A percentile compares a stretch with the other conserved stretches of the same genome.
phyloP scores from a whole-genome alignment of 2,113 vertebrate species.

The Seriola aureovittata region DNA sequence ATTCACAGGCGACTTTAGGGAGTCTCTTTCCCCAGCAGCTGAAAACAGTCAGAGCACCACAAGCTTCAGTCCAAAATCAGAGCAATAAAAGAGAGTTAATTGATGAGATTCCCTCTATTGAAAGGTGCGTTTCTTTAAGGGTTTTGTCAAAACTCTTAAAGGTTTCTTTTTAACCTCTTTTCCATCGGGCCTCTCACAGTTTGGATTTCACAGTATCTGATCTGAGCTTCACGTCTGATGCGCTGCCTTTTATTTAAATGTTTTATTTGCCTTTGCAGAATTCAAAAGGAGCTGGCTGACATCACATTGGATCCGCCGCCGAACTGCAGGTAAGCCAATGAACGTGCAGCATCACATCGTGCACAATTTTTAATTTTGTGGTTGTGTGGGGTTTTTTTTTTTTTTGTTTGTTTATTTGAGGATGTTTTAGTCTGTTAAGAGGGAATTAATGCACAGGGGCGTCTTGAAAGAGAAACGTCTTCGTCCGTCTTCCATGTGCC shows the following conservation, averaged over 20 bases:
- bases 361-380: neutral
- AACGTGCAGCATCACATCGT: neutral
- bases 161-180: neutral
- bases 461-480: no score
- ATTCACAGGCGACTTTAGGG: neutral
- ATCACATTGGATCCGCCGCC: constrained; percentile 97
- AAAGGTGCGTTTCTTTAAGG: neutral
- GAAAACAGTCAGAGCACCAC: neutral
- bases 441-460: no score
- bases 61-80: neutral
- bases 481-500: no score
- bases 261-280: constrained; percentile 81
- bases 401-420: no score
- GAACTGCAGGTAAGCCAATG: constrained; percentile 91
- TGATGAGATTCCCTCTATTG: neutral
- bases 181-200: neutral
- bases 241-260: no score
- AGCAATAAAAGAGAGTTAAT: neutral
- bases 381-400: no score
- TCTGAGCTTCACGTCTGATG: neutral
- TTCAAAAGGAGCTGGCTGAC: constrained; percentile 98
- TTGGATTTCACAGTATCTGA: neutral
- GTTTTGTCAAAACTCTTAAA: neutral
- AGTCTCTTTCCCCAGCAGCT: neutral
- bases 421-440: no score